Conservation (phyloP, 1,140 invertebrate genomes). For the Leptonema lineaticorne region DNA sequence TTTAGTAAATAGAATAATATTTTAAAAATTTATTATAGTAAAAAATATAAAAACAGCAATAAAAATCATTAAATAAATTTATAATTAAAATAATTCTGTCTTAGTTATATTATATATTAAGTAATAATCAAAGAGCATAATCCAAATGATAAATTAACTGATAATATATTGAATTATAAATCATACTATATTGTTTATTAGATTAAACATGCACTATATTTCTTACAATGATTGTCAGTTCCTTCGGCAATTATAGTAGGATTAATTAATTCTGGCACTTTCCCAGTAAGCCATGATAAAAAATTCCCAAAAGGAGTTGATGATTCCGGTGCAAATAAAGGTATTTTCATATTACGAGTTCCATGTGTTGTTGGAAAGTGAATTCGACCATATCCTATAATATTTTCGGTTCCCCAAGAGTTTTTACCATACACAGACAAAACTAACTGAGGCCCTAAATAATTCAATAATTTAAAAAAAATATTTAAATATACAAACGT, state of each 20-base stretch:
- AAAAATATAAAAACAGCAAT: too few species aligned
- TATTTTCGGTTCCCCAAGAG: constrained; percentile 43
- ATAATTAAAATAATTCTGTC: too few species aligned
- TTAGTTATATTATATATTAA: too few species aligned
- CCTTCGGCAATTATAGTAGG: constrained; percentile 34
- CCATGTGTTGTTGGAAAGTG: constrained; percentile 45
- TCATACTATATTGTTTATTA: background rate
- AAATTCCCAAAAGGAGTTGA: constrained; percentile 30
- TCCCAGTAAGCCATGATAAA: constrained; percentile 36
- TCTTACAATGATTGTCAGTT: constrained; percentile 38
- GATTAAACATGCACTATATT: background rate
- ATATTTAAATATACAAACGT: background rate
- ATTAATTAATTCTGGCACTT: constrained; percentile 35
- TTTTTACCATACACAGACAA: constrained; percentile 48
- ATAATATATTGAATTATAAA: background rate
- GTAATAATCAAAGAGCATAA: too few species aligned
- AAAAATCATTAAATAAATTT: too few species aligned
- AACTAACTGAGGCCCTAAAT: constrained; percentile 50
- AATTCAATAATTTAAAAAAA: background rate
- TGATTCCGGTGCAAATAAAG: constrained; percentile 33
- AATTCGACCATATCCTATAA: constrained; percentile 47
- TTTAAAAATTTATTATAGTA: too few species aligned
- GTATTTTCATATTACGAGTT: constrained; percentile 16
- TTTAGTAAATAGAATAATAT: too few species aligned
- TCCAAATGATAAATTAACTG: background rate